phyloP scores from a whole-genome alignment of 2,797 vertebrate genomes.

The Melanotaenia parkinsoni region DNA sequence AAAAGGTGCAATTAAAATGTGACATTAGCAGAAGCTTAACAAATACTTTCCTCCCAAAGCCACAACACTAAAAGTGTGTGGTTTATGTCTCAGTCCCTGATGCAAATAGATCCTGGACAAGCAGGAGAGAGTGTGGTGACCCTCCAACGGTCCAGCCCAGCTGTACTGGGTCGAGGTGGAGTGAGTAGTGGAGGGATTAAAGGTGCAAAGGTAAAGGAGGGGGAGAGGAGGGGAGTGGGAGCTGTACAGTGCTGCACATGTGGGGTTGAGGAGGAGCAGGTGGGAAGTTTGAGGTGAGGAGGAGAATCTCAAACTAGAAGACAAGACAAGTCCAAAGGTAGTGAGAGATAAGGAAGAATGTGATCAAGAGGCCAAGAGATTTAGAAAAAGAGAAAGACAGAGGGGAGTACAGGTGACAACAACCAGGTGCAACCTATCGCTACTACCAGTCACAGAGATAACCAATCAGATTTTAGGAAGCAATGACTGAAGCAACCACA shows the following conservation, averaged over 20 bases:
- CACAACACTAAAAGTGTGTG: conserved; percentile 78
- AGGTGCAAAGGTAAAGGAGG: conserved; percentile 32
- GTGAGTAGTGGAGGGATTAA: conserved; percentile 69
- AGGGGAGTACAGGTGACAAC: conserved; percentile 80
- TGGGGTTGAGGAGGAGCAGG: conserved; percentile 61
- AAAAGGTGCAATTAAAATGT: conserved; percentile 21
- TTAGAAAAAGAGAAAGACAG: conserved; percentile 46
- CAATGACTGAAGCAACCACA: conserved; percentile 51
- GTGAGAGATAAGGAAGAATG: conserved; percentile 75
- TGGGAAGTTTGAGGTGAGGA: conserved; percentile 71
- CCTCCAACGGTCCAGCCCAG: conserved; percentile 75
- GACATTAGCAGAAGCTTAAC: conserved; percentile 81
- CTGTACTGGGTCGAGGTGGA: conserved; percentile 73
- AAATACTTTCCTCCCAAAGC: conserved; percentile 83
- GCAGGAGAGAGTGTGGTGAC: conserved; percentile 80
- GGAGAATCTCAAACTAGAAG: conserved; percentile 86
- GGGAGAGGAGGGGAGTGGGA: conserved; percentile 18
- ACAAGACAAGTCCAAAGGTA: conserved; percentile 86
- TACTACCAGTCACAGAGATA: conserved; percentile 73
- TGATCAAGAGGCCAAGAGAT: conserved; percentile 39
- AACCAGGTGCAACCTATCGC: conserved; percentile 83
- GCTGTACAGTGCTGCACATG: conserved; percentile 70
- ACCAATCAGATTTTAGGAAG: conserved; percentile 60
- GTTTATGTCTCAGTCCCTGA: conserved; percentile 81
- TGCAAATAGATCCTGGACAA: conserved; percentile 84